These are phyloP conservation scores for Vireo altiloquus DNA, from an alignment of 2,113 vertebrate genomes.

Conservation along the genomic window DNA sequence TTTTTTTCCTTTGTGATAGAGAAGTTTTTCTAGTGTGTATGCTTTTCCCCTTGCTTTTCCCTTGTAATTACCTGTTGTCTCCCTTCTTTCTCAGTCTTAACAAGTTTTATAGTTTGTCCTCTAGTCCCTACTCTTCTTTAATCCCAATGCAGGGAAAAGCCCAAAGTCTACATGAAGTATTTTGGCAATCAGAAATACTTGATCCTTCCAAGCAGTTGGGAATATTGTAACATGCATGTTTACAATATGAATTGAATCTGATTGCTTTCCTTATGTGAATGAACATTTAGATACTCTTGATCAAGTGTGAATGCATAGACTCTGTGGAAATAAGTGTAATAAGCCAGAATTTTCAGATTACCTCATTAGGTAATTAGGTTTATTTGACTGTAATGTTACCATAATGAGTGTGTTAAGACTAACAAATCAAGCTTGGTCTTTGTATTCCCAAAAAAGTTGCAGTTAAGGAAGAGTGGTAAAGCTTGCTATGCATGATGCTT, in stretches of 20 bases:
- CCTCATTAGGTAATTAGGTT: not conserved
- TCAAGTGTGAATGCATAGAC: not conserved
- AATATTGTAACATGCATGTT: not conserved
- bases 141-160: not conserved
- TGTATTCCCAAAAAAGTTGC: not conserved
- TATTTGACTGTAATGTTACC: not conserved
- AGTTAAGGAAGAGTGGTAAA: not conserved
- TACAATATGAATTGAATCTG: not conserved
- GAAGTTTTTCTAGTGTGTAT: not conserved
- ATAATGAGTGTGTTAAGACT: not conserved
- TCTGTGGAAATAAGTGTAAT: not conserved
- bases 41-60: not conserved
- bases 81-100: not conserved
- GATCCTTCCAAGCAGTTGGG: not conserved
- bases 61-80: not conserved
- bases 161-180: not conserved
- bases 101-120: not conserved
- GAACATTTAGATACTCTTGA: not conserved
- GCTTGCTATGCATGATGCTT: not conserved
- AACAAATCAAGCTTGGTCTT: not conserved
- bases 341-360: not conserved
- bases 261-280: not conserved
- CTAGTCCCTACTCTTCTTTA: not conserved
- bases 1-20: not conserved
- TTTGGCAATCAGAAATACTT: not conserved